Evolutionary conservation across 2,797 vertebrate species (phyloP), one percentile per base, ranked within the genome.

Genomic region (Notoglanidium macrostoma): DNA sequence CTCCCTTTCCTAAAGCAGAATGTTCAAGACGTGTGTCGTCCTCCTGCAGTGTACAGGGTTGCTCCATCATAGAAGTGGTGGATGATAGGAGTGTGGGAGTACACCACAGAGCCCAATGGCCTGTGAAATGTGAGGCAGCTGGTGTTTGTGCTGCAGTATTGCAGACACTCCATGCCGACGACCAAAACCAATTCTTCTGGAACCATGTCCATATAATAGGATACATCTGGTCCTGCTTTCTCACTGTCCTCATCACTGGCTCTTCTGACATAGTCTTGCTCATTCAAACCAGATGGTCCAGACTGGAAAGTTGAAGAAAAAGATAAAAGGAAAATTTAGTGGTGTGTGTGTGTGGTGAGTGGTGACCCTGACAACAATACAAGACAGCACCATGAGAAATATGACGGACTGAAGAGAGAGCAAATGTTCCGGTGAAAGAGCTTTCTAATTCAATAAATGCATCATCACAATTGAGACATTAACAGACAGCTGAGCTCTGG

Each of bases 101-200:
- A 78, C 86, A 86, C 89, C 90, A 89, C 80, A 21, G 84, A 85
- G 89, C 90, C 51, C 84, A 91, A 91, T 89, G 90, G 89, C 89
- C 87, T 90, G 89, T 94, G 91, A 92, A 93, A 94, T 87, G 84
- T 90, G 84, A n/a, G 49, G 85, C 93, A 93, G 92, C 91, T 93
- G 91, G 86, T 91, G 89, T 90, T 91, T 89, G 88, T 68, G 82
- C 51, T 82, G 32, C 61, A 49, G 74, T 65, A 78, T 80, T 54
- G 57, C 83, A 85, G 80, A 51, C 1, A 32, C 59, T 17, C 90
- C 89, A 83, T 80, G 87, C 87, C 51, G 54, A 74, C 85, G 51
- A 91, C 63, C 68, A 91, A 90, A 90, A 87, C 79, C 90, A 92
- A 91, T 93, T 91, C 77, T 91, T 89, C 87, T 85, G 88, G 84